These are phyloP conservation scores for Nibea coibor DNA, from an alignment of 2,113 vertebrate species.

Conservation along the genomic window DNA sequence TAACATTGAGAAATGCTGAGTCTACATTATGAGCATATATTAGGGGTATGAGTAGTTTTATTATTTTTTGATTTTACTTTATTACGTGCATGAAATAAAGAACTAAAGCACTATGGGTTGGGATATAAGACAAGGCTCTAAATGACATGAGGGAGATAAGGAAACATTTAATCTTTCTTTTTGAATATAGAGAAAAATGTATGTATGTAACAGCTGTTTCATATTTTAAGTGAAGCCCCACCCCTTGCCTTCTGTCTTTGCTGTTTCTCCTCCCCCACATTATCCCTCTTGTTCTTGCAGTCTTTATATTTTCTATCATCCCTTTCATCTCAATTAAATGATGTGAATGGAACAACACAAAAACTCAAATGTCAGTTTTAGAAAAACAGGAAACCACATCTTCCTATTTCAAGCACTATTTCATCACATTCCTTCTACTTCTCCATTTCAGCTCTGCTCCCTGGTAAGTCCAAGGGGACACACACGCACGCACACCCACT, in stretches of 20 bases:
- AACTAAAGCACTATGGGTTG: too few relatives aligned
- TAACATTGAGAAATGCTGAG: too few relatives aligned
- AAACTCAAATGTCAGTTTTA: not conserved
- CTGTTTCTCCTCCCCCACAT: too few relatives aligned
- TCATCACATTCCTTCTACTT: constrained; percentile 31
- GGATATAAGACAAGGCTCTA: not conserved
- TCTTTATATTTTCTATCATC: not conserved
- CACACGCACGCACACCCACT: not conserved
- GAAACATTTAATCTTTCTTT: not conserved
- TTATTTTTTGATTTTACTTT: too few relatives aligned
- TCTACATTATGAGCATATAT: too few relatives aligned
- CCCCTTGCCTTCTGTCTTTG: not conserved
- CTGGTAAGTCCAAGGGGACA: not conserved
- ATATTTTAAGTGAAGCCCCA: not conserved
- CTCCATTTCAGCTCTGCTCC: constrained; percentile 3
- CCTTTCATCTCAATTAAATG: not conserved
- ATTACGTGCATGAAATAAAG: too few relatives aligned
- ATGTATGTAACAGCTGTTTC: constrained; percentile 12
- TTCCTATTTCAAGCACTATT: constrained; percentile 5
- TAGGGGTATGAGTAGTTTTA: too few relatives aligned
- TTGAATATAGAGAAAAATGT: not conserved
- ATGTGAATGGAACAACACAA: not conserved
- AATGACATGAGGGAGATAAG: not conserved
- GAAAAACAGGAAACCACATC: not conserved
- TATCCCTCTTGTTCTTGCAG: not conserved